phyloP scores from a whole-genome alignment of 2,797 vertebrate genomes.

The Threskiornis aethiopicus region DNA sequence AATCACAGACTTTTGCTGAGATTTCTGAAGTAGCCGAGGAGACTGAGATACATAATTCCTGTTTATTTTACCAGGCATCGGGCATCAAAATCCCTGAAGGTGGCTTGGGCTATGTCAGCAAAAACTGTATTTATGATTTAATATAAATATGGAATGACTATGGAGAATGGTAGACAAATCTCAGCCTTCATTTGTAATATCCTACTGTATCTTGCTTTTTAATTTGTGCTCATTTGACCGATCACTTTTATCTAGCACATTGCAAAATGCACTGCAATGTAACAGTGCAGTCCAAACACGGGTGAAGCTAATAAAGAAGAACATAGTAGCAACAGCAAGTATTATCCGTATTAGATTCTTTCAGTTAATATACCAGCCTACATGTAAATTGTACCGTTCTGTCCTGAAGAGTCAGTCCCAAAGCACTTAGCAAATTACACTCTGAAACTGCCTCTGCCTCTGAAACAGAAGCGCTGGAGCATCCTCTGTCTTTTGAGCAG shows the following conservation, averaged over 20 bases:
- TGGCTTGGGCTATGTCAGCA: conserved; percentile 2
- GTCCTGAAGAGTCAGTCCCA: conserved; percentile 56
- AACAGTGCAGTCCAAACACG: background rate
- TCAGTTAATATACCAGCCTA: conserved; percentile 46
- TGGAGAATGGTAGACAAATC: background rate
- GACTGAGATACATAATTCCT: conserved; percentile 29
- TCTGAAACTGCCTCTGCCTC: conserved; percentile 48
- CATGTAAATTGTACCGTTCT: conserved; percentile 23
- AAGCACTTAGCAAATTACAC: conserved; percentile 68
- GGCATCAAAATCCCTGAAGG: conserved; percentile 22
- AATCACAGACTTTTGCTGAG: conserved; percentile 37
- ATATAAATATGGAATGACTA: conserved; percentile 27
- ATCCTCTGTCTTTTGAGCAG: conserved; percentile 36
- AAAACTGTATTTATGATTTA: conserved; percentile 34
- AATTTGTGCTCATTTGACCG: background rate
- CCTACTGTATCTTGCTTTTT: background rate
- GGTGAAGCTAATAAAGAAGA: conserved; percentile 20
- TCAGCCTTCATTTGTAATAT: background rate
- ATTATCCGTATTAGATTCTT: conserved; percentile 1
- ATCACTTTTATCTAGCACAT: background rate
- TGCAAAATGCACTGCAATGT: background rate
- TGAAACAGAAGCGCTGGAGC: conserved; percentile 27
- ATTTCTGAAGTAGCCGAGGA: conserved; percentile 43
- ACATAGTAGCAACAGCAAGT: conserved; percentile 6
- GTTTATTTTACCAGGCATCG: conserved; percentile 25